A percentile compares a stretch with the other conserved stretches of the same genome.
phyloP scores from a whole-genome alignment of 2,888 invertebrate genomes.

The Apotomis capreana region DNA sequence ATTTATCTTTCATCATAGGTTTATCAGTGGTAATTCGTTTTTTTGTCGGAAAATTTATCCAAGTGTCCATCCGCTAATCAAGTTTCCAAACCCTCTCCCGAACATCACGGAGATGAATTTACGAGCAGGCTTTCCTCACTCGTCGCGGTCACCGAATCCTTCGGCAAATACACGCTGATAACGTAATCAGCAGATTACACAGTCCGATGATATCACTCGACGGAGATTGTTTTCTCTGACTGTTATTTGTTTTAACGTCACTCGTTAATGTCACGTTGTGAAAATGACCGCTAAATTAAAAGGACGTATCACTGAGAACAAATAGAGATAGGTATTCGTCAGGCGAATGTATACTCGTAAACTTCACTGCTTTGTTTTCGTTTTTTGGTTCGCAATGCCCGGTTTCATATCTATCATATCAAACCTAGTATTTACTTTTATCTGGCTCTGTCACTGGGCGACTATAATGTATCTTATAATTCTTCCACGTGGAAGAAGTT shows the following conservation, averaged over 20 bases:
- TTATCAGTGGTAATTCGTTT: too few species aligned
- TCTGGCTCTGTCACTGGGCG: too few species aligned
- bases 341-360: neutral
- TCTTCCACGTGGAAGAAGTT: too few species aligned
- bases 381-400: too few species aligned
- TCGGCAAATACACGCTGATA: conserved; percentile 65
- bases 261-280: conserved; percentile 20
- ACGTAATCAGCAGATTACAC: conserved; percentile 32
- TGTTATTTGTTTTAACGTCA: conserved; percentile 52
- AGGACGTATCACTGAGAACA: neutral
- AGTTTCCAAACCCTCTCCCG: conserved; percentile 43
- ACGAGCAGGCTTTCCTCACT: conserved; percentile 62
- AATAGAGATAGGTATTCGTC: neutral
- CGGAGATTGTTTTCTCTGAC: conserved; percentile 50
- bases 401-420: too few species aligned
- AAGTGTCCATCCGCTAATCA: conserved; percentile 18
- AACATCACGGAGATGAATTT: conserved; percentile 61
- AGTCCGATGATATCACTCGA: conserved; percentile 61
- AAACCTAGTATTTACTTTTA: too few species aligned
- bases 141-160: conserved; percentile 76
- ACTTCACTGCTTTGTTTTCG: too few species aligned
- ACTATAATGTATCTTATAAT: too few species aligned
- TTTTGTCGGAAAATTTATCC: too few species aligned
- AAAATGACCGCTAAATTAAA: conserved; percentile 14
- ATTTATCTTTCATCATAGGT: too few species aligned